Conservation (phyloP, 1,140 invertebrate genomes). For the Drosophila busckii region DNA sequence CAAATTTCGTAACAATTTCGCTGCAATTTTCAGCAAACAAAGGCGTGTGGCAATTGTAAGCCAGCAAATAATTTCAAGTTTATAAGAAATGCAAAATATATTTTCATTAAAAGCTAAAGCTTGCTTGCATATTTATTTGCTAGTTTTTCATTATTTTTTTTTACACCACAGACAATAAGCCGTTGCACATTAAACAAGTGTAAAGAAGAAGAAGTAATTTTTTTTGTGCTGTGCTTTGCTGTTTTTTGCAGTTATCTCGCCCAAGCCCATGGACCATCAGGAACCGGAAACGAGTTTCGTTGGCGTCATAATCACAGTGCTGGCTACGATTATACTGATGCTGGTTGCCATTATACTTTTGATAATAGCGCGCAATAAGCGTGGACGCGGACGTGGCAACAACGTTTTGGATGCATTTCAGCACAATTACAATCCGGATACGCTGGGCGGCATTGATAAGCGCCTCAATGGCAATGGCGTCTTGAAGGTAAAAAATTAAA, state of each 20-base stretch:
- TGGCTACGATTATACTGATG: slow-evolving; percentile 86
- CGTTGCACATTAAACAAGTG: no score
- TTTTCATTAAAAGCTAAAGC: no score
- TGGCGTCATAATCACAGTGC: slow-evolving; percentile 87
- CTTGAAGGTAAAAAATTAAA: slow-evolving; percentile 79
- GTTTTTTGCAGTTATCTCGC: slow-evolving; percentile 63
- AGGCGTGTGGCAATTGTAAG: no score
- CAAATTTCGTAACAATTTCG: no score
- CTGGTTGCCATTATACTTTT: slow-evolving; percentile 85
- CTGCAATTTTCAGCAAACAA: no score
- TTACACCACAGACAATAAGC: no score
- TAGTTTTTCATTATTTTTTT: no score
- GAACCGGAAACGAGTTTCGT: slow-evolving; percentile 83
- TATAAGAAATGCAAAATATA: no score
- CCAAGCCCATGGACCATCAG: slow-evolving; percentile 77
- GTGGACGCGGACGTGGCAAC: slow-evolving; percentile 81
- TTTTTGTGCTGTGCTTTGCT: slow-evolving; percentile 10
- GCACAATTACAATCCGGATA: slow-evolving; percentile 78
- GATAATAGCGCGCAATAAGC: slow-evolving; percentile 85
- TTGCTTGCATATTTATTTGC: no score
- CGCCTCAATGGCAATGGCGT: slow-evolving; percentile 75
- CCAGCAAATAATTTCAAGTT: no score
- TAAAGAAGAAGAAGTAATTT: no score
- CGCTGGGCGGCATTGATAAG: slow-evolving; percentile 79
- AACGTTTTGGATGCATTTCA: slow-evolving; percentile 78